These are phyloP conservation scores for Drosophila funebris DNA, from an alignment of 1,140 invertebrate genomes.

Conservation along the genomic window DNA sequence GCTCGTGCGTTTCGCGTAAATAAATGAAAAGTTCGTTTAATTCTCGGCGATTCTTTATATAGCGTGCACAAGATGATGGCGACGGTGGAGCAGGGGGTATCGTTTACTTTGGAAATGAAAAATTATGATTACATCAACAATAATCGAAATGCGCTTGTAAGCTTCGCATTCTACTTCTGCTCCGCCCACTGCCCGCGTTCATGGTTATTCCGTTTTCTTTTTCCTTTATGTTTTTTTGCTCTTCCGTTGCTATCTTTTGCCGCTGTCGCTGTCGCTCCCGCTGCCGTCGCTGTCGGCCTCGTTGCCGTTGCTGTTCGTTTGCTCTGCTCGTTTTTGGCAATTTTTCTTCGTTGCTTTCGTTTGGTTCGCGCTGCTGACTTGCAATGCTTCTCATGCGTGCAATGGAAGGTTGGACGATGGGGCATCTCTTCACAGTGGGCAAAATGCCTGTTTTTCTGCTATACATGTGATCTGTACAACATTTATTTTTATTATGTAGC, in stretches of 20 bases:
- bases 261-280: conserved; percentile 1
- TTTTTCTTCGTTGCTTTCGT: conserved; percentile 69
- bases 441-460: background rate
- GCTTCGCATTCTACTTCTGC: conserved; percentile 45
- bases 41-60: conserved; percentile 72
- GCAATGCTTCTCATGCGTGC: conserved; percentile 75
- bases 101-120: conserved; percentile 82
- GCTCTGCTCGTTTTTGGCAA: conserved; percentile 64
- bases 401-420: conserved; percentile 27
- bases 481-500: too few species aligned
- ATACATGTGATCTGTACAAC: background rate
- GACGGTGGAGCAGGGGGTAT: conserved; percentile 30
- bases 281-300: conserved; percentile 27
- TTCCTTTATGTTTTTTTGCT: conserved; percentile 18
- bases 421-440: background rate
- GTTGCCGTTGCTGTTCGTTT: conserved; percentile 38
- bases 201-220: conserved; percentile 26
- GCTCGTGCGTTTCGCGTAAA: conserved; percentile 72
- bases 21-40: conserved; percentile 81
- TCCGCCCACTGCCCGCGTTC: background rate
- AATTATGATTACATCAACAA: conserved; percentile 82
- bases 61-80: background rate
- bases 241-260: conserved; percentile 59
- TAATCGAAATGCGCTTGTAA: conserved; percentile 82
- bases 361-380: conserved; percentile 66